Evolutionary conservation across 2,797 vertebrate genomes (phyloP).

Genomic region (Sylvia borin): DNA sequence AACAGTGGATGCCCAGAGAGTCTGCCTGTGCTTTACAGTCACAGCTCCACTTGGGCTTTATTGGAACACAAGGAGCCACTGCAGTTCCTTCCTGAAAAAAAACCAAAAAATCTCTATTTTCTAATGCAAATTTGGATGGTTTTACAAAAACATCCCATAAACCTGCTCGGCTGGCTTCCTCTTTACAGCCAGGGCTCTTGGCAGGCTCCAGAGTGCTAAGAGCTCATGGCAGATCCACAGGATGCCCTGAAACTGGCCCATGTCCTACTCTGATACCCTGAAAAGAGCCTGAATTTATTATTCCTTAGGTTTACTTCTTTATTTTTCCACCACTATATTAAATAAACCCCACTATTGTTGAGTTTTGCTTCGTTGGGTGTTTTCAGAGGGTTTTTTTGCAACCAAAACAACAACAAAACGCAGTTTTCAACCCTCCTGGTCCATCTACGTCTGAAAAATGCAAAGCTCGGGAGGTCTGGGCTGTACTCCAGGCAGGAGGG

Average conservation of each 20-base stretch:
- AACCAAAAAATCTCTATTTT: not conserved
- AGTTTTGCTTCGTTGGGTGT: not conserved
- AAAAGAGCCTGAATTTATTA: not conserved
- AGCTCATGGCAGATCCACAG: not conserved
- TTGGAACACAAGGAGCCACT: not conserved
- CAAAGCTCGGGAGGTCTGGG: not conserved
- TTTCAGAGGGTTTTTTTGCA: not conserved
- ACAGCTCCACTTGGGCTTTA: not conserved
- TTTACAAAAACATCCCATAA: not conserved
- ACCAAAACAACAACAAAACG: not conserved
- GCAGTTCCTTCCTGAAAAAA: not conserved
- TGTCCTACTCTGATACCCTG: not conserved
- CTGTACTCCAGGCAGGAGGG: not conserved
- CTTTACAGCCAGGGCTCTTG: not conserved
- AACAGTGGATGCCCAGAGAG: not conserved
- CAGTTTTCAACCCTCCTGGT: not conserved
- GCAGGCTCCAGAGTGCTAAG: not conserved
- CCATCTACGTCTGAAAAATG: not conserved
- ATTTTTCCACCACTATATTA: not conserved
- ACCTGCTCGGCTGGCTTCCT: not conserved
- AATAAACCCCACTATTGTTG: not conserved
- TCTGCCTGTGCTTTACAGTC: not conserved
- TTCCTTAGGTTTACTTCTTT: not conserved
- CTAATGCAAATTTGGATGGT: not conserved
- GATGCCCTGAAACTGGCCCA: not conserved